Evolutionary conservation across 2,888 invertebrate genomes (phyloP).

Genomic region (Polydrusus cervinus): DNA sequence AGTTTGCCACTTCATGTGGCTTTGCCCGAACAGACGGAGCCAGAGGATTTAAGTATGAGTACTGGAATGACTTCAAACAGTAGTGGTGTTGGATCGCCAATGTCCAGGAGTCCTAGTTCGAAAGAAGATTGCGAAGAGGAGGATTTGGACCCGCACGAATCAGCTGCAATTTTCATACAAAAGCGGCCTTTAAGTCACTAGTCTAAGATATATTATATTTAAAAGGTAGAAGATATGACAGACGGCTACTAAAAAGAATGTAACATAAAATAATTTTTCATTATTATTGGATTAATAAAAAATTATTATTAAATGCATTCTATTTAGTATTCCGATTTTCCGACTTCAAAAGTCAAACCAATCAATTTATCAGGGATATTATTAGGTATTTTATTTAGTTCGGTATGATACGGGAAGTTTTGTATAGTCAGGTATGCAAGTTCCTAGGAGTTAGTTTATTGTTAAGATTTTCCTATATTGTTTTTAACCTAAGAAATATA

Average conservation of each 20-base stretch:
- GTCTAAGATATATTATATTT: constrained; percentile 56
- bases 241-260: not conserved
- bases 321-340: constrained; percentile 17
- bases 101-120: constrained; percentile 70
- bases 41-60: constrained; percentile 90
- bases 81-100: constrained; percentile 72
- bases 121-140: constrained; percentile 71
- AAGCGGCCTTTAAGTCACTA: constrained; percentile 65
- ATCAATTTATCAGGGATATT: constrained; percentile 47
- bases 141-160: constrained; percentile 74
- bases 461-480: constrained; percentile 26
- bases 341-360: constrained; percentile 57
- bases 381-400: constrained; percentile 25
- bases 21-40: constrained; percentile 91
- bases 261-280: not conserved
- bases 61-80: constrained; percentile 73
- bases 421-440: constrained; percentile 70
- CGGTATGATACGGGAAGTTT: constrained; percentile 47
- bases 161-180: constrained; percentile 73
- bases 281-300: not conserved
- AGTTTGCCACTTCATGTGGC: constrained; percentile 59
- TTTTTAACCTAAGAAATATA: not conserved
- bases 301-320: not conserved
- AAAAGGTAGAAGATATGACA: constrained; percentile 19
- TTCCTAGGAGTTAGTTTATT: constrained; percentile 66